phyloP scores from a whole-genome alignment of 2,888 invertebrate species.

The Petrolisthes cinctipes region DNA sequence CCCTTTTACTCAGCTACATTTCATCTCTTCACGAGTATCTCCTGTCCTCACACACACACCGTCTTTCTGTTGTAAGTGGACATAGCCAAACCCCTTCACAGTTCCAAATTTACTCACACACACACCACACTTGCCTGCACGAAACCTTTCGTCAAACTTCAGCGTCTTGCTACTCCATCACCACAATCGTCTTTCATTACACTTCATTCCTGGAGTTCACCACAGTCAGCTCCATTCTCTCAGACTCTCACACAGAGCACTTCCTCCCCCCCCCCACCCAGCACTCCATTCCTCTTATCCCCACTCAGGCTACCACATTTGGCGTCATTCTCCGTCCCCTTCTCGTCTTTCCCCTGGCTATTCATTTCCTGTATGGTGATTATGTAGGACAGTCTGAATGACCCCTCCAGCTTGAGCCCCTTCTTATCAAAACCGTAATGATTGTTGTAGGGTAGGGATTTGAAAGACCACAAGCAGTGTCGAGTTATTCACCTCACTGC shows the following conservation, averaged over 20 bases:
- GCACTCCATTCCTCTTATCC: background rate
- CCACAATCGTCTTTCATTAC: background rate
- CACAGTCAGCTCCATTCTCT: no score
- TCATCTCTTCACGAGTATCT: background rate
- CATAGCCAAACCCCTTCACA: background rate
- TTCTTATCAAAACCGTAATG: no score
- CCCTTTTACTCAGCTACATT: background rate
- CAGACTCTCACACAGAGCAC: background rate
- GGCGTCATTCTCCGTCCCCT: background rate
- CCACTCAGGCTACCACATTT: background rate
- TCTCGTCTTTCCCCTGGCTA: background rate
- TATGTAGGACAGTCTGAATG: no score
- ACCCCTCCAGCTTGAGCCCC: no score
- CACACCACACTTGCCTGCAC: conserved; percentile 19
- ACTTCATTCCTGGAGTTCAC: no score
- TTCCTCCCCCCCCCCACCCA: conserved; percentile 1
- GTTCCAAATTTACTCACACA: background rate
- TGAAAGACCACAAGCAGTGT: no score
- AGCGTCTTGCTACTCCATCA: background rate
- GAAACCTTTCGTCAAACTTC: background rate
- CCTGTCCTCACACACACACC: background rate
- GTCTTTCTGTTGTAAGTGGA: background rate
- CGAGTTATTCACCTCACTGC: no score
- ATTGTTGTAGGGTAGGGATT: no score
- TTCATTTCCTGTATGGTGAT: background rate